Percentiles rank a stretch among this genome's conserved stretches.
These are phyloP conservation scores for Holacanthus passer DNA, from an alignment of 2,113 vertebrate species.

Conservation along the genomic window DNA sequence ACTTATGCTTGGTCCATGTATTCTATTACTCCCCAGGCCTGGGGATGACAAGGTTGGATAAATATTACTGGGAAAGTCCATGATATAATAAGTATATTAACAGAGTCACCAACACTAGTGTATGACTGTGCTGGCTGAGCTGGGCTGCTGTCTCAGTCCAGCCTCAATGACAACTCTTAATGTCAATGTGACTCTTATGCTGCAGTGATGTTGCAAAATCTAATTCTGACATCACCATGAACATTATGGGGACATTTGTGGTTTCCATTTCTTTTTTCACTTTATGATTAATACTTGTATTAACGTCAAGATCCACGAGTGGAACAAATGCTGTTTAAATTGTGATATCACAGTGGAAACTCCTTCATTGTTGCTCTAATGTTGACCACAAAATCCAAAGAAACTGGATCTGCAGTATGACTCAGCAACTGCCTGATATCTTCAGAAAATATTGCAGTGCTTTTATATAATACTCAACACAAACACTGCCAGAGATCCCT, in stretches of 20 bases:
- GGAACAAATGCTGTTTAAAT: background rate
- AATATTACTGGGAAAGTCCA: background rate
- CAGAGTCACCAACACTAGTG: background rate
- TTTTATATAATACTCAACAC: background rate
- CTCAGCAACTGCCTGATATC: background rate
- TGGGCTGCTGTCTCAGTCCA: background rate
- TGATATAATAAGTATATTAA: too few species aligned
- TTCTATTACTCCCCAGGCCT: too few species aligned
- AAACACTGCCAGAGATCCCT: background rate
- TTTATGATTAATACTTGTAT: background rate
- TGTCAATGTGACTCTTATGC: background rate
- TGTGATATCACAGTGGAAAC: background rate
- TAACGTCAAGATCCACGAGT: conserved; percentile 5
- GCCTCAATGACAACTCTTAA: too few species aligned
- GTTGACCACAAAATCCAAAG: background rate
- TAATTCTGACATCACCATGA: background rate
- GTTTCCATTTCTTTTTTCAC: conserved; percentile 6
- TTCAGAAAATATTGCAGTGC: background rate
- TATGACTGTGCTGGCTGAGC: background rate
- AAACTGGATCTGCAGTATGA: background rate
- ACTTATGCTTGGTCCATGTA: too few species aligned
- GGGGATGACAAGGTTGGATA: too few species aligned
- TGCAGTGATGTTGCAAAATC: background rate
- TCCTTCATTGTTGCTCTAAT: background rate
- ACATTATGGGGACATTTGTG: background rate